Percentiles rank a stretch among this genome's conserved stretches.
Conservation (phyloP, 2,888 invertebrate species). For the Electrophaes corylata region DNA sequence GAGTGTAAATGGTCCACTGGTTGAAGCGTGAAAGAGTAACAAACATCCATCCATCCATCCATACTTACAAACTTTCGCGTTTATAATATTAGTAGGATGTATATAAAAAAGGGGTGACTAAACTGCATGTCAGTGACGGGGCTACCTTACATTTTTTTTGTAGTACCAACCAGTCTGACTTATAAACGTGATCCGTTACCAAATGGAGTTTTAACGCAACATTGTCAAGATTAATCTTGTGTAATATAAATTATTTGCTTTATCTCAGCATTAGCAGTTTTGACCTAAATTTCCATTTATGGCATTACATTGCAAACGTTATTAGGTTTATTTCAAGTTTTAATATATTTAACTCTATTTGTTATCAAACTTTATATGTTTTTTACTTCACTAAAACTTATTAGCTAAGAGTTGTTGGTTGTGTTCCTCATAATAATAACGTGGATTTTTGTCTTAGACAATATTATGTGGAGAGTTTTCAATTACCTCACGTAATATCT, state of each 20-base stretch:
- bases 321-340: conserved; percentile 8
- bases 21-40: no score
- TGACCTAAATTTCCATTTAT: conserved; percentile 34
- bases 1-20: no score
- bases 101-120: not conserved
- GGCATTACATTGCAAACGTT: conserved; percentile 25
- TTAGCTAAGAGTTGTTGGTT: no score
- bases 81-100: no score
- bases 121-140: not conserved
- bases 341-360: not conserved
- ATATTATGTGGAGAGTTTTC: no score
- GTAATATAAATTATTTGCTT: conserved; percentile 35
- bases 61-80: no score
- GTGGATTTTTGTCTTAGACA: no score
- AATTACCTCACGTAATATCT: no score
- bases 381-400: not conserved
- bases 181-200: not conserved
- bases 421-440: no score
- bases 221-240: conserved; percentile 29
- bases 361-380: not conserved
- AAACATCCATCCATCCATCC: no score
- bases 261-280: conserved; percentile 30
- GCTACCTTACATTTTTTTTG: not conserved
- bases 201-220: conserved; percentile 18
- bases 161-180: not conserved